Evolutionary conservation across 2,888 invertebrate species (phyloP), one percentile per base, ranked within the genome.

Genomic region (Emmelina monodactyla): DNA sequence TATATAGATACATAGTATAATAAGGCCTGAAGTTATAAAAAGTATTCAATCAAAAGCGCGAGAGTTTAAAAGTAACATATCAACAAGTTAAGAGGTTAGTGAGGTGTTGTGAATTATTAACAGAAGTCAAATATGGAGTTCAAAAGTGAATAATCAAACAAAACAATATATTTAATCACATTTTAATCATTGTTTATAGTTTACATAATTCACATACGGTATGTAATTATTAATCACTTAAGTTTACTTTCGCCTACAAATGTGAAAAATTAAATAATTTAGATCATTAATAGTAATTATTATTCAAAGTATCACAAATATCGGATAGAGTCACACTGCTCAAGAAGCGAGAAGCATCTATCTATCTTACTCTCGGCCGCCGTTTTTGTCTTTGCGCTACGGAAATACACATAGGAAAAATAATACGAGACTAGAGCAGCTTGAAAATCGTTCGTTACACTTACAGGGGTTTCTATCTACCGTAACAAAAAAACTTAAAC

Each of bases 261-360:
- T 65, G 75, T 78, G 76, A 76, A 79, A 78, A 76, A 76, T 75
- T 75, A 75, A 76, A 79, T 79, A 79, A 79, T 76, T 78, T 79
- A 78, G 70, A 70, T 75, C 57, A 66, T 70, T 73, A 70, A 67
- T 64, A 68, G 64, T 75, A 73, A 63, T 71, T 66, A 72, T 72
- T 73, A 75, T 73, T 71, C 59, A 73, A 73, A 75, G 73, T 78
- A 78, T 78, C 78, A 78, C 78, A 78, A 67, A 75, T 65, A 71
- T 72, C 59, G 59, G 73, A 73, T 71, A 73, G 73, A 72, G 61
- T 68, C 63, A 65, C 69, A 64, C 62, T 66, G 71, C 69, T 62
- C 66, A 54, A 60, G 50, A 71, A 72, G 72, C 69, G 67, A 61
- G 56, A 73, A 76, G 75, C 75, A 56, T 71, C 69, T 67, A 56